Percentiles rank a stretch among this genome's conserved stretches.
These are phyloP conservation scores for Ips nitidus DNA, from an alignment of 1,140 invertebrate species.

Conservation along the genomic window DNA sequence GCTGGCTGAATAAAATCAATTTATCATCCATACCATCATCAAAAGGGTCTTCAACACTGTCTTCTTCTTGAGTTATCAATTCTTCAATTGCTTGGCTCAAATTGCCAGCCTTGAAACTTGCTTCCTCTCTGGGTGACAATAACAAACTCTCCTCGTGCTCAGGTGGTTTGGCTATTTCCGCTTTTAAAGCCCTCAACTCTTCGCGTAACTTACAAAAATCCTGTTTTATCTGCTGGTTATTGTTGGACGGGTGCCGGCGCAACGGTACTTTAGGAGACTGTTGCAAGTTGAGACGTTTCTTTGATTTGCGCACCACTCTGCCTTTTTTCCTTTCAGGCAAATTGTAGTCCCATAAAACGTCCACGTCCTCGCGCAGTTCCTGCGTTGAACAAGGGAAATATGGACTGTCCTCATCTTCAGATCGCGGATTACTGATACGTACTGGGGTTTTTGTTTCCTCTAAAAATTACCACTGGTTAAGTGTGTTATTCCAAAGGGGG, in stretches of 20 bases:
- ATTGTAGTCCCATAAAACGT: conserved; percentile 51
- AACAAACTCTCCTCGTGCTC: conserved; percentile 42
- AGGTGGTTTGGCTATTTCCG: conserved; percentile 40
- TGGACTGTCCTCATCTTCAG: conserved; percentile 35
- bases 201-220: conserved; percentile 47
- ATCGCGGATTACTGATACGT: conserved; percentile 7
- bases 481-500: too few relatives aligned
- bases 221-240: conserved; percentile 36
- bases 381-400: conserved; percentile 41
- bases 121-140: conserved; percentile 42
- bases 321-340: conserved; percentile 41
- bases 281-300: conserved; percentile 35
- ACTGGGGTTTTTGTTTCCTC: conserved; percentile 8
- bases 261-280: conserved; percentile 43
- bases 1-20: conserved; percentile 45
- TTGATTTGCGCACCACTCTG: conserved; percentile 37
- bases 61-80: conserved; percentile 11
- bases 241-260: conserved; percentile 40
- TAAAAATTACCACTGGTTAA: too few relatives aligned
- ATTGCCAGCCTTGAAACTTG: background rate
- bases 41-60: conserved; percentile 43
- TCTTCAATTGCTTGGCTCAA: conserved; percentile 9
- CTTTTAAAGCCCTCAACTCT: conserved; percentile 44
- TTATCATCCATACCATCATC: conserved; percentile 47
- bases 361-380: conserved; percentile 45